Evolutionary conservation across 1,140 invertebrate genomes (phyloP), one percentile per base, ranked within the genome.

Genomic region (Drosophila suzukii): DNA sequence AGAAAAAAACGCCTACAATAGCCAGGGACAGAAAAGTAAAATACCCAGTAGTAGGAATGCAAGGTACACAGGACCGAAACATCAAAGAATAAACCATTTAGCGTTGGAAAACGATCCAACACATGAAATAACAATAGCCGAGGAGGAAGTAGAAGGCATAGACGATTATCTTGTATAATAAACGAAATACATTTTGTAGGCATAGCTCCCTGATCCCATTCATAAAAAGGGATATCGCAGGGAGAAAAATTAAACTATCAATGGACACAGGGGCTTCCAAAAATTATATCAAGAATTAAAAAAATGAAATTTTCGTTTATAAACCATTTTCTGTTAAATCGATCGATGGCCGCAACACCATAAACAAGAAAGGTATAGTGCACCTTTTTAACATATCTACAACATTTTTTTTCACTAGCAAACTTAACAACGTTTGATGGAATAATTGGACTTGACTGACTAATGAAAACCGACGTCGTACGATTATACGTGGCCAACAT

Each of bases 341-440:
- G 12, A 36, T 53, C 30, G n/a, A 53, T 17, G 32, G 32, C 2
- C 6, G 36, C 10, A 53, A 36, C n/a, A 53, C 32, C 0, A 17
- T 53, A 12, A 36, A 51, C n/a, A 53, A 17, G 36, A 53, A 53
- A 17, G 12, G 32, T 6, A 12, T 53, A 1, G 3, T 53, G 8
- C 6, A 8, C 50, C n/a, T 53, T 24, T 24, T 24, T 24, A 24
- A 24, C 1, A 53, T 10, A 36, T 17, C 7, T 17, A 53, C 50
- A 12, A 36, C 8, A 32, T 53, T 53, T 17, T 36, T 53, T 20
- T 15, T 36, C n/a, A 20, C 6, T 53, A 53, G 8, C 50, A 34
- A 17, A 53, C 30, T 17, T 53, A 15, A 53, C 50, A 34, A 53
- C 32, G 10, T 53, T 53, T 50, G 30, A 50, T n/a, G n/a, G n/a